Conservation (phyloP, 1,140 invertebrate genomes). For the Procambarus clarkii region DNA sequence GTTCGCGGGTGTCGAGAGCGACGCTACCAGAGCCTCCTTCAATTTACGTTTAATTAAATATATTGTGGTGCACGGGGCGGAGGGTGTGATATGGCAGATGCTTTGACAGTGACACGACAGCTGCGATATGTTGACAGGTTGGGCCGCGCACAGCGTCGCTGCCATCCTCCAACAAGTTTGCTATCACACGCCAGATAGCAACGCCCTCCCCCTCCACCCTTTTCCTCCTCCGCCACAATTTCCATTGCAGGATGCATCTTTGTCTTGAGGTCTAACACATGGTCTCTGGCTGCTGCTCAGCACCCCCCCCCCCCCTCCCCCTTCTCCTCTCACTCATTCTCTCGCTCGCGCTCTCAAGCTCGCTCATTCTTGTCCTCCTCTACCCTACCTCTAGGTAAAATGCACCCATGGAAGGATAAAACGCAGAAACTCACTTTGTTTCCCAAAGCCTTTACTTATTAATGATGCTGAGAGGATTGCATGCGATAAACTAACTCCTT, state of each 20-base stretch:
- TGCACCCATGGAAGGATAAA: no score
- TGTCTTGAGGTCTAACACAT: no score
- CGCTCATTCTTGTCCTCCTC: no score
- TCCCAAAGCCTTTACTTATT: no score
- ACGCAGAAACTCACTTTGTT: no score
- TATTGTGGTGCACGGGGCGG: conserved; percentile 40
- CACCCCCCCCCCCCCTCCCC: no score
- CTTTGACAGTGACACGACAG: conserved; percentile 39
- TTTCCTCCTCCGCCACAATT: conserved; percentile 19
- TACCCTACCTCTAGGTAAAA: no score
- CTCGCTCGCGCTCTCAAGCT: no score
- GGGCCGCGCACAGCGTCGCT: not conserved
- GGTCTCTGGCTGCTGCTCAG: no score
- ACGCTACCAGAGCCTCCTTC: conserved; percentile 38
- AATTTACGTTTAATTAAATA: conserved; percentile 64
- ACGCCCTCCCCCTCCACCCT: not conserved
- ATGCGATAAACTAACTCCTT: no score
- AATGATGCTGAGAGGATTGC: no score
- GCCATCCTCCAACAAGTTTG: conserved; percentile 38
- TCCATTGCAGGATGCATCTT: not conserved
- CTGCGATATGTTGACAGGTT: conserved; percentile 42
- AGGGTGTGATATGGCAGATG: conserved; percentile 28
- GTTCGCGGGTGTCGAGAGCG: conserved; percentile 23
- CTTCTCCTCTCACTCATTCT: no score
- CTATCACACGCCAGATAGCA: conserved; percentile 50